A percentile compares a stretch with the other conserved stretches of the same genome.
Conservation (phyloP, 2,888 invertebrate species). For the Oasisia sp. region DNA sequence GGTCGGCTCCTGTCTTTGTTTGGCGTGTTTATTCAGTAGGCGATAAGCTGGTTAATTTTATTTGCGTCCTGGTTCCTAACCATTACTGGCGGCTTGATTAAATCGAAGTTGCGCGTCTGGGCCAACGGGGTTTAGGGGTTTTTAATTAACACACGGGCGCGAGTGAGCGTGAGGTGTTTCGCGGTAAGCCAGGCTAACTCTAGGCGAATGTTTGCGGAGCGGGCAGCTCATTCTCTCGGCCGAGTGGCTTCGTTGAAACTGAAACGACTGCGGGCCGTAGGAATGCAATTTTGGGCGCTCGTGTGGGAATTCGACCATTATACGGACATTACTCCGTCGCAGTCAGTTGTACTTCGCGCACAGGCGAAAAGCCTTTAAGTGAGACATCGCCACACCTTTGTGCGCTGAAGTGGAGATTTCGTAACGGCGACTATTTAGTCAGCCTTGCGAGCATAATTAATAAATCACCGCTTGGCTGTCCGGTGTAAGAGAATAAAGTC, state of each 20-base stretch:
- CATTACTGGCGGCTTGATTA: conserved; percentile 10
- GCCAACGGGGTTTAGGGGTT: neutral
- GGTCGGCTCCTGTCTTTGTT: neutral
- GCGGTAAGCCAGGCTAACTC: neutral
- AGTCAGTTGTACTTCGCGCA: neutral
- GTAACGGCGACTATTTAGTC: conserved; percentile 6
- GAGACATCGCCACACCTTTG: neutral
- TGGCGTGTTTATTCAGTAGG: neutral
- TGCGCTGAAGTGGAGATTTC: neutral
- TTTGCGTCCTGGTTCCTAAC: conserved; percentile 3
- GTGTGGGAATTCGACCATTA: conserved; percentile 13
- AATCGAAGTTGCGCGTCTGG: neutral
- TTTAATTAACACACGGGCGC: neutral
- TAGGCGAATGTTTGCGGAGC: neutral
- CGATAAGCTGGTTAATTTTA: conserved; percentile 13
- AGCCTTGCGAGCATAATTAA: neutral
- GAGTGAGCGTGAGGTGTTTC: neutral
- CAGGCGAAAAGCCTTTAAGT: neutral
- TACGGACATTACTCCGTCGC: neutral
- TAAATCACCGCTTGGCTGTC: neutral
- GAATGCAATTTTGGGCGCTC: conserved; percentile 1
- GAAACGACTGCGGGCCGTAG: neutral
- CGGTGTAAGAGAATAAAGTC: neutral
- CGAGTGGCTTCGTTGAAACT: neutral
- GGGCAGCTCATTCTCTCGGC: neutral